These are phyloP conservation scores for Stegophylla sp. DNA, from an alignment of 2,888 invertebrate genomes.

Conservation along the genomic window DNA sequence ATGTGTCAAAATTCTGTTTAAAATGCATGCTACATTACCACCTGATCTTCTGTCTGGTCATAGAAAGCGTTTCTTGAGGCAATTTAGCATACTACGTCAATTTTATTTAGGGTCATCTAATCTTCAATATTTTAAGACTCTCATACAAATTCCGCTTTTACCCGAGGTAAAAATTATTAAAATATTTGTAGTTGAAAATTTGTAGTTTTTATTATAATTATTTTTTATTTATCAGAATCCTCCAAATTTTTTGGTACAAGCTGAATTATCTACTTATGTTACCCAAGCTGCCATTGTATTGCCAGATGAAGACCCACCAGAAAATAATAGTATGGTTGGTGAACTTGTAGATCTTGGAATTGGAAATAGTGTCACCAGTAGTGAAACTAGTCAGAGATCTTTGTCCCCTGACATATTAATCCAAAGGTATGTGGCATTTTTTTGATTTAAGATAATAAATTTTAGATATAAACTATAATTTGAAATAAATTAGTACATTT, in stretches of 20 bases:
- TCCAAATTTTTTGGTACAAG: constrained; percentile 92
- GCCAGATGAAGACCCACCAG: constrained; percentile 71
- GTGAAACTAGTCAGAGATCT: constrained; percentile 64
- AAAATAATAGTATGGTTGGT: constrained; percentile 69
- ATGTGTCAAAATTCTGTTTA: constrained; percentile 93
- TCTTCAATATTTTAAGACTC: constrained; percentile 95
- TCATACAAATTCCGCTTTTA: constrained; percentile 89
- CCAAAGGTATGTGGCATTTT: constrained; percentile 65
- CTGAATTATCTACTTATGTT: constrained; percentile 91
- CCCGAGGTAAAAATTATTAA: constrained; percentile 74
- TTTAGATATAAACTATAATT: constrained; percentile 18
- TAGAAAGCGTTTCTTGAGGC: constrained; percentile 85
- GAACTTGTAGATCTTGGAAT: constrained; percentile 63
- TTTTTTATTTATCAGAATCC: constrained; percentile 71
- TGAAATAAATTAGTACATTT: background rate
- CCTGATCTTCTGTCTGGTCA: constrained; percentile 90
- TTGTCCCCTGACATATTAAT: constrained; percentile 67
- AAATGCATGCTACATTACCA: constrained; percentile 88
- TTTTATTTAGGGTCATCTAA: constrained; percentile 94
- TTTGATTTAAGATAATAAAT: constrained; percentile 61
- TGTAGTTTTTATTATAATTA: constrained; percentile 34
- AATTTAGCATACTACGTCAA: constrained; percentile 84
- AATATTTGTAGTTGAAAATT: background rate
- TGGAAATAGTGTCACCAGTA: constrained; percentile 60
- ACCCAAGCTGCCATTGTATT: constrained; percentile 91